Evolutionary conservation across 2,113 vertebrate genomes (phyloP).

Genomic region (Malurus alboscapulatus): DNA sequence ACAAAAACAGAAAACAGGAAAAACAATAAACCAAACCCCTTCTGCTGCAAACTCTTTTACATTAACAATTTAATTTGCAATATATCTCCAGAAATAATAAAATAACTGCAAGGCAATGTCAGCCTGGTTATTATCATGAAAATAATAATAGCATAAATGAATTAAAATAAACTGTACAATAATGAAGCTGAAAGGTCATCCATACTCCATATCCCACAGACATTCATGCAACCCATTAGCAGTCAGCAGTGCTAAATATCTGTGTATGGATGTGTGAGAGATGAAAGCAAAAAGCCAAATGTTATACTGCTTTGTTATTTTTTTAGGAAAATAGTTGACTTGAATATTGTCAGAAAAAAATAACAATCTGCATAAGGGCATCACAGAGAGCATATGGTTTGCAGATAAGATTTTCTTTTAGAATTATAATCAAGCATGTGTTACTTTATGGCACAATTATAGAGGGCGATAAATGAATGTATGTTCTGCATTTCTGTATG

Average conservation of each 20-base stretch:
- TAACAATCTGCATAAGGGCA: constrained; percentile 14
- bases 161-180: neutral
- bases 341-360: neutral
- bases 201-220: neutral
- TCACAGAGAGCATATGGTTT: constrained; percentile 19
- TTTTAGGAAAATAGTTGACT: neutral
- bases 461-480: neutral
- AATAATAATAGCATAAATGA: neutral
- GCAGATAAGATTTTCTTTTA: constrained; percentile 12
- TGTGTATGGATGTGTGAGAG: neutral
- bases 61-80: neutral
- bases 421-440: constrained; percentile 26
- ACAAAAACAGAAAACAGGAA: neutral
- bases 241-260: neutral
- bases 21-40: neutral
- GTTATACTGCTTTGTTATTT: neutral
- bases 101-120: neutral
- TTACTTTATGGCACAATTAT: constrained; percentile 19
- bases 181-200: neutral
- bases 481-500: neutral
- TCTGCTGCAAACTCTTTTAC: neutral
- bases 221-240: neutral
- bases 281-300: neutral
- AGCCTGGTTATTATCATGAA: neutral
- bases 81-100: neutral